These are phyloP conservation scores for Alligator mississippiensis DNA, from an alignment of 2,113 vertebrate species.

Conservation along the genomic window DNA sequence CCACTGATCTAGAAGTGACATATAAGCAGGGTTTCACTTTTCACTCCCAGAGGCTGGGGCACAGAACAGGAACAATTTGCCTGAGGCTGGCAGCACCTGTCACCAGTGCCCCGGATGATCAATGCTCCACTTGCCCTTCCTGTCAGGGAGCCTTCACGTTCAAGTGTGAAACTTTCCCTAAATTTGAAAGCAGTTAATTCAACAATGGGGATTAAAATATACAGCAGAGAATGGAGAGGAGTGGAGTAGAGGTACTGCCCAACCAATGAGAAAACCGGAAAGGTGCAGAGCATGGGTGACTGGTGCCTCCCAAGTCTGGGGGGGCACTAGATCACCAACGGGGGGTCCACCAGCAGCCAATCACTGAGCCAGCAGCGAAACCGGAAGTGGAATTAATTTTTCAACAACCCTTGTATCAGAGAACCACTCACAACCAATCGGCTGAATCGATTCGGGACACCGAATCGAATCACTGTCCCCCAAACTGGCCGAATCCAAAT, in stretches of 20 bases:
- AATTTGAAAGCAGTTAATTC: constrained; percentile 4
- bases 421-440: too few species aligned
- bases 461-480: too few species aligned
- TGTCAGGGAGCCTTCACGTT: neutral
- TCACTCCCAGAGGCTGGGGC: rapidly evolving
- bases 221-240: neutral
- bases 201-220: neutral
- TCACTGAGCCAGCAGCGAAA: too few species aligned
- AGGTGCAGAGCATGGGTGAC: too few species aligned
- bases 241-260: neutral
- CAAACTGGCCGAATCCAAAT: too few species aligned
- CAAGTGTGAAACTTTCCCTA: neutral
- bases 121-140: neutral
- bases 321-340: too few species aligned
- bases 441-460: too few species aligned
- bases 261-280: neutral
- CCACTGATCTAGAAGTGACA: neutral
- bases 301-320: too few species aligned
- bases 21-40: constrained; percentile 10
- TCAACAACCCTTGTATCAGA: too few species aligned
- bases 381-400: too few species aligned
- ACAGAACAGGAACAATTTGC: constrained; percentile 16
- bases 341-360: too few species aligned
- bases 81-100: neutral
- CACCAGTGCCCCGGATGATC: neutral